Evolutionary conservation across 1,140 invertebrate species (phyloP).

Genomic region (Holotrichia oblita): DNA sequence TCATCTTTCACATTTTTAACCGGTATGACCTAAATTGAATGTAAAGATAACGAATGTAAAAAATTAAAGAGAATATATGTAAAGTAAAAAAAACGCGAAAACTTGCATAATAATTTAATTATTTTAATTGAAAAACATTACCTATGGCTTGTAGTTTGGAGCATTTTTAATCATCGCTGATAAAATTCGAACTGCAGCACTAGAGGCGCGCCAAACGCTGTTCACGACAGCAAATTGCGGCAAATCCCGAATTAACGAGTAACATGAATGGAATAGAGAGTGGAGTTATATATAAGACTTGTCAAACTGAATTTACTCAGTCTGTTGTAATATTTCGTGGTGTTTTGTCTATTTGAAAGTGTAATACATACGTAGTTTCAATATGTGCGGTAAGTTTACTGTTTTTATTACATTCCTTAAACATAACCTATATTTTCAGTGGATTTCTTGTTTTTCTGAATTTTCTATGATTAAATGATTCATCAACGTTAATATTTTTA

Average conservation of each 20-base stretch:
- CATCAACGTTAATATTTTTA: no score
- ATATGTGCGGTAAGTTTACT: conserved; percentile 36
- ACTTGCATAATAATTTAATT: not conserved
- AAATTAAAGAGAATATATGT: not conserved
- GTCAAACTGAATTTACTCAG: conserved; percentile 37
- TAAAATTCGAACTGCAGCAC: not conserved
- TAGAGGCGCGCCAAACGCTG: not conserved
- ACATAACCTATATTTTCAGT: conserved; percentile 23
- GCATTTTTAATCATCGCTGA: not conserved
- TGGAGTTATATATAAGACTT: conserved; percentile 35
- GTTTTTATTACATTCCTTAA: not conserved
- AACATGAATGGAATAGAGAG: conserved; percentile 11
- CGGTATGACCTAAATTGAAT: no score
- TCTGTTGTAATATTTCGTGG: conserved; percentile 28
- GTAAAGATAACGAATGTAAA: no score
- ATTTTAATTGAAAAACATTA: not conserved
- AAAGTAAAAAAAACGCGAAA: not conserved
- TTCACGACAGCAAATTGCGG: not conserved
- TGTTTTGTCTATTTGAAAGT: conserved; percentile 34
- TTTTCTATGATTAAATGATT: not conserved
- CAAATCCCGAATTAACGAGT: not conserved
- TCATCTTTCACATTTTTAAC: no score
- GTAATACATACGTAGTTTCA: conserved; percentile 29
- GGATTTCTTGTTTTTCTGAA: not conserved
- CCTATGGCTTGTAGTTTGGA: not conserved